Evolutionary conservation across 2,797 vertebrate species (phyloP), one percentile per base, ranked within the genome.

Genomic region (Percopsis omiscomaycus): DNA sequence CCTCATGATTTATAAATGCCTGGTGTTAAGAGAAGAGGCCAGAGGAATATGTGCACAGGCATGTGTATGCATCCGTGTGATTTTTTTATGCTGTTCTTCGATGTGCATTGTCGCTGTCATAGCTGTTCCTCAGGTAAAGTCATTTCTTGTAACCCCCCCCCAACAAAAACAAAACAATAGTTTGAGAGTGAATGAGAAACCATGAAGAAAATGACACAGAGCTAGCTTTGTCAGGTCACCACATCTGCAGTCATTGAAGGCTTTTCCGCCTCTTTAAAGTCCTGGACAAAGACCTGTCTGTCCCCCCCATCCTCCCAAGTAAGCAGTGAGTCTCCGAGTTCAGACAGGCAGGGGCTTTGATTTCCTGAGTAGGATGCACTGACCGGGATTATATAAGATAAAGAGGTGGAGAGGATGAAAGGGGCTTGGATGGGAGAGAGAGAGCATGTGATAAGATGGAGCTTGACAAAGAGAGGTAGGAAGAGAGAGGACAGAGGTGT

Each of bases 211-310:
- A 11, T 64, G 73, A 78, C 69, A 89, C 79, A 90, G 84, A 78
- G 68, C 11, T 45, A 42, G 56, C 88, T 90, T 90, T 91, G 89
- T 91, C 22, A 48, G 58, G 46, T 71, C 65, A 79, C 75, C 81
- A 83, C 88, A 91, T 89, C 89, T 88, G 90, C 88, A 88, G 88
- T 78, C 87, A 85, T 71, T 84, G 79, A 88, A 81, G 65, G 80
- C 73, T 66, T 89, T 89, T 90, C 90, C 89, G 84, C 84, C 84
- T 82, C 85, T 84, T 85, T 86, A 86, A 83, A 86, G 61, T 69
- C 12, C 2, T 4, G 70, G 77, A 91, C 88, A 90, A 89, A 85
- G 86, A 68, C 66, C 2, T 61, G 78, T 60, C 82, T 90, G 86
- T 89, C 66, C 71, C 62, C 63, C 81, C 66, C 64, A 37, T 37